These are phyloP conservation scores for Oophaga sylvatica DNA, from an alignment of 2,797 vertebrate genomes.

Conservation along the genomic window DNA sequence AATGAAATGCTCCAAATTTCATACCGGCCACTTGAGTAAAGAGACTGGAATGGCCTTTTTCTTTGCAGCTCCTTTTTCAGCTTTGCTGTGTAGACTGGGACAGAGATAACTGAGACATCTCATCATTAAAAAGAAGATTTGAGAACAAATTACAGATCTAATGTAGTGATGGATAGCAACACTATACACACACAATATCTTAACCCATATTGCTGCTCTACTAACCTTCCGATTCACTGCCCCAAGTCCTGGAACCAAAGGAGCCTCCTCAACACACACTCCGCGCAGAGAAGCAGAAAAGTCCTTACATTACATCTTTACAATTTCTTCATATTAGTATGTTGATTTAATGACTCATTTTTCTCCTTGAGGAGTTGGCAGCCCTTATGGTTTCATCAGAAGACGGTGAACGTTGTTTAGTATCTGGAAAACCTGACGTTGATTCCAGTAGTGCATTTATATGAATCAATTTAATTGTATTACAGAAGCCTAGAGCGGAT, in stretches of 20 bases:
- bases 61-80: neutral
- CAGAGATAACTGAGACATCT: neutral
- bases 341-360: conserved; percentile 40
- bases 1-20: neutral
- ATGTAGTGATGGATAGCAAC: neutral
- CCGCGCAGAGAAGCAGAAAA: neutral
- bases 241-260: neutral
- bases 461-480: conserved; percentile 61
- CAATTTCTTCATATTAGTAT: conserved; percentile 27
- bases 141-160: neutral
- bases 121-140: neutral
- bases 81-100: neutral
- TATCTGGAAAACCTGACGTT: conserved; percentile 50
- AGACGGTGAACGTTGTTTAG: conserved; percentile 44
- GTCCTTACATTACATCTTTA: neutral
- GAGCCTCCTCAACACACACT: neutral
- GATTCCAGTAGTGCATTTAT: conserved; percentile 60
- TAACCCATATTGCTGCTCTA: neutral
- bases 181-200: neutral
- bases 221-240: neutral
- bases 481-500: conserved; percentile 58
- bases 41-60: neutral
- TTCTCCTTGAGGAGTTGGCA: conserved; percentile 22
- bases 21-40: neutral
- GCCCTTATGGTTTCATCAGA: conserved; percentile 26